Evolutionary conservation across 92 coral and sea anemone genomes (phyloP).

Genomic region (Zoanthus sansibaricus): DNA sequence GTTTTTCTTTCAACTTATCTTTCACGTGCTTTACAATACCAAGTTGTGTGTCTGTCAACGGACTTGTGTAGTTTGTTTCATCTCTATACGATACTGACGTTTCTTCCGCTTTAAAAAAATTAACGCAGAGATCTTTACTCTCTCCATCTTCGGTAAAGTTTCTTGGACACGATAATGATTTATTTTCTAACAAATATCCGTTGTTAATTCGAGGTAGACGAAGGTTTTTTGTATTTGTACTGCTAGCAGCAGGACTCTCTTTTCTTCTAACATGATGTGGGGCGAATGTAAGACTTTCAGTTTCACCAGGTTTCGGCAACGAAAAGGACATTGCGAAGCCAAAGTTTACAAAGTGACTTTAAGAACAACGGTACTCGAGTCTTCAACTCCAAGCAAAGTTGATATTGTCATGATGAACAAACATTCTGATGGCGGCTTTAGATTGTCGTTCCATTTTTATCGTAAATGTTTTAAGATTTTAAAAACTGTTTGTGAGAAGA

Average conservation of each 20-base stretch:
- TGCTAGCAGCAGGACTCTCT: background rate
- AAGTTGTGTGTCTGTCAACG: conserved; percentile 58
- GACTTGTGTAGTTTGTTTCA: conserved; percentile 6
- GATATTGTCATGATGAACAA: background rate
- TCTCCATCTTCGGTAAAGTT: conserved; percentile 3
- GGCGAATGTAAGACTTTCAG: background rate
- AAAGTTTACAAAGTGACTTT: no score
- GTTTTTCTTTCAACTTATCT: conserved; percentile 72
- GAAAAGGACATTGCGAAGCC: background rate
- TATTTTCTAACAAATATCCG: conserved; percentile 28
- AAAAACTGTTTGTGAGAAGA: no score
- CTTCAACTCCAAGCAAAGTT: background rate
- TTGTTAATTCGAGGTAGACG: background rate
- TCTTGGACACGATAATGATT: background rate
- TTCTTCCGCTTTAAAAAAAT: background rate
- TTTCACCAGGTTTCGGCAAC: background rate
- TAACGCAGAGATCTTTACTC: background rate
- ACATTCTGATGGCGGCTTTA: no score
- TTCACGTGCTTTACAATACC: conserved; percentile 71
- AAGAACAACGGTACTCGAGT: background rate
- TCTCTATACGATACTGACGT: background rate
- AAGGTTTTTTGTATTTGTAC: background rate
- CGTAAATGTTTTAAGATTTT: no score
- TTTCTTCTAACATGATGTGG: background rate
- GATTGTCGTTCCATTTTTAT: no score